phyloP scores from a whole-genome alignment of 2,113 vertebrate genomes.

The Zosterops pallidus region DNA sequence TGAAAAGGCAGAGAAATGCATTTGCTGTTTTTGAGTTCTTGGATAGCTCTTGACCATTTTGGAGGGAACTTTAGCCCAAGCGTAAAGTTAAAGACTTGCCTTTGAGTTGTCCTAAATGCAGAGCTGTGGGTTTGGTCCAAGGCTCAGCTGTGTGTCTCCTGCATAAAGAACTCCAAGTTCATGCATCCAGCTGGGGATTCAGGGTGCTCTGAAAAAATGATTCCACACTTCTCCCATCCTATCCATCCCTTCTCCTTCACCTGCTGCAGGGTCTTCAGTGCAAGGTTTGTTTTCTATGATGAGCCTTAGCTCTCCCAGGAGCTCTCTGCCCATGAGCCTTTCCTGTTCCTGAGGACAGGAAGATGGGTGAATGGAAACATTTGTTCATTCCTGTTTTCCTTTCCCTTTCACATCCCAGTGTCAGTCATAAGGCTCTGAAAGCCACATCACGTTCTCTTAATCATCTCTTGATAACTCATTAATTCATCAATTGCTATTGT shows the following conservation, averaged over 20 bases:
- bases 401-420: background rate
- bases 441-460: background rate
- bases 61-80: background rate
- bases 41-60: background rate
- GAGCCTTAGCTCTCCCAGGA: background rate
- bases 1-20: background rate
- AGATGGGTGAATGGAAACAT: background rate
- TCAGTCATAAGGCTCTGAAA: background rate
- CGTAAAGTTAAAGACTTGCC: background rate
- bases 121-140: background rate
- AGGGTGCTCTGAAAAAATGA: rapidly evolving
- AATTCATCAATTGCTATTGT: background rate
- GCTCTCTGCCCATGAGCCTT: background rate
- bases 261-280: background rate
- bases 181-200: background rate
- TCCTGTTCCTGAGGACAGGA: background rate
- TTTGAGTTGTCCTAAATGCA: background rate
- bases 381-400: background rate
- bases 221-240: background rate
- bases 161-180: background rate
- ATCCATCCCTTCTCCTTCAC: background rate
- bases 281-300: background rate
- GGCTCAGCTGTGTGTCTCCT: background rate
- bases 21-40: background rate
- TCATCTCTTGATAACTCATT: background rate